Conservation (phyloP, 1,140 invertebrate genomes). For the Eupristina koningsbergeri region DNA sequence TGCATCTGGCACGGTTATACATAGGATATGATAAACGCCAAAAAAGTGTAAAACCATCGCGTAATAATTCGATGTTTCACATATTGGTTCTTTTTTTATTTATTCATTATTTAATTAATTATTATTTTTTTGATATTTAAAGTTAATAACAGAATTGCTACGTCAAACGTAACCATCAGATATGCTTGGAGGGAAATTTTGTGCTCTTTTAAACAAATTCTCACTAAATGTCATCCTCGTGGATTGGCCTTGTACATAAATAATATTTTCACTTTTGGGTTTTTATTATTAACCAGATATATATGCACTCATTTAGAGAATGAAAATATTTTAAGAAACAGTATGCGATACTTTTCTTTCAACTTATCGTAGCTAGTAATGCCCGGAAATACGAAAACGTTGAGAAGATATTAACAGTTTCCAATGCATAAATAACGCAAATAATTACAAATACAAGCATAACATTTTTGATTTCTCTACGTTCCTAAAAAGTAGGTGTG, state of each 20-base stretch:
- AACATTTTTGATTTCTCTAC: neutral
- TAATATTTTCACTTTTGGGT: neutral
- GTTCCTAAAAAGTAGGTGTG: neutral
- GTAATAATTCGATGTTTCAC: conserved; percentile 18
- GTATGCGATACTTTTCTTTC: neutral
- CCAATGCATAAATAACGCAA: neutral
- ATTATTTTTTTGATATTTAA: neutral
- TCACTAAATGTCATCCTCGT: conserved; percentile 7
- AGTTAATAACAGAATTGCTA: conserved; percentile 6
- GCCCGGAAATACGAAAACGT: too few relatives aligned
- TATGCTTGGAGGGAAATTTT: conserved; percentile 43
- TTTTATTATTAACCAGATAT: neutral
- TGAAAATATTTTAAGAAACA: neutral
- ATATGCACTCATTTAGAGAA: too few relatives aligned
- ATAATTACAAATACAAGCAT: neutral
- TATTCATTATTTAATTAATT: neutral
- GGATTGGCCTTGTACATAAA: neutral
- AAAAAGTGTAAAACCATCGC: conserved; percentile 37
- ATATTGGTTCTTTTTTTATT: neutral
- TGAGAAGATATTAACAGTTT: neutral
- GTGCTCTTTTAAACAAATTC: conserved; percentile 28
- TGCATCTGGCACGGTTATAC: conserved; percentile 43
- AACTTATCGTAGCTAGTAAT: neutral
- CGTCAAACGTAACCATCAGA: neutral
- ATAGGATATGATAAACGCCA: conserved; percentile 45